Evolutionary conservation across 2,113 vertebrate species (phyloP), one percentile per base, ranked within the genome.

Genomic region (Ctenodactylus gundi): DNA sequence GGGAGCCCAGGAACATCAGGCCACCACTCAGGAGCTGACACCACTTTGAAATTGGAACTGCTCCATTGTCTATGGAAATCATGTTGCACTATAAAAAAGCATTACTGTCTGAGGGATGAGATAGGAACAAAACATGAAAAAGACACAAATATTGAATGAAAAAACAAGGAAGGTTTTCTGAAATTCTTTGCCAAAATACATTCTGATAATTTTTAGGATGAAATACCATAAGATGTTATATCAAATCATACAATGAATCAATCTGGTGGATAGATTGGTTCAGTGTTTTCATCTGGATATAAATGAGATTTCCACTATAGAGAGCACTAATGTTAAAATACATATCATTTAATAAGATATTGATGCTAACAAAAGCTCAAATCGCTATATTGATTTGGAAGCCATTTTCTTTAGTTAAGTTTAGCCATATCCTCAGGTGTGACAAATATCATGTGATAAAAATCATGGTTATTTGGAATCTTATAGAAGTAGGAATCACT

Each of bases 331-430:
- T 75, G 57, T 80, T 84, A 9, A 68, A 60, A 65, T 67, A 70
- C 18, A 44, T 78, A 44, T 44, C 82, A 44, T 14, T 29, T n/a
- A n/a, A n/a, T n/a, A 31, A 88, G 14, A 23, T 91, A 21, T 46
- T 91, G 34, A 78, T 93, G 82, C 49, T 83, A 68, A 49, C 41
- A 85, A 60, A 36, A 88, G 88, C 11, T 93, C 25, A 55, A 78
- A 36, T 88, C 8, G 4, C 2, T 72, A 17, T 12, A 21, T 14
- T 93, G 55, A 83, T 85, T 41, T 55, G 39, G 53, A 94, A 57
- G 18, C 25, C 34, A 82, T 0, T n/a, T n/a, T 1, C 31, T 81
- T 70, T 39, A 70, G 58, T 80, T n/a, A n/a, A n/a, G n/a, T n/a
- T n/a, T n/a, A n/a, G n/a, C n/a, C n/a, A n/a, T n/a, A n/a, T n/a